Evolutionary conservation across 2,797 vertebrate genomes (phyloP).

Genomic region (Hyperoplus immaculatus): DNA sequence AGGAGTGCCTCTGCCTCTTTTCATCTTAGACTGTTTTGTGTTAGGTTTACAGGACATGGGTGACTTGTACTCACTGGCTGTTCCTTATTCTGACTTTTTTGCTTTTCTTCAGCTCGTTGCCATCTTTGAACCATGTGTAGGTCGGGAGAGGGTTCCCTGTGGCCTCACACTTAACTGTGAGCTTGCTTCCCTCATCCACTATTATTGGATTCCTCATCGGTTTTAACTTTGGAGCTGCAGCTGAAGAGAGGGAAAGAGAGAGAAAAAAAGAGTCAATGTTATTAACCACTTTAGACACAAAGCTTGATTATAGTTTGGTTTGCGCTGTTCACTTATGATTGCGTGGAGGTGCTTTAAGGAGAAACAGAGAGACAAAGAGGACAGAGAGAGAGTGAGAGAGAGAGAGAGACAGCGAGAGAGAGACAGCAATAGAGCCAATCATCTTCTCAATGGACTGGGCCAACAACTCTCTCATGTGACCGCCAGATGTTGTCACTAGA

Average conservation of each 20-base stretch:
- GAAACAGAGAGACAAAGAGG: constrained; percentile 39
- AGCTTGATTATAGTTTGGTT: constrained; percentile 35
- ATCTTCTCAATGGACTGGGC: constrained; percentile 53
- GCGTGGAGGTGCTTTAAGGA: constrained; percentile 37
- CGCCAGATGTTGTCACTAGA: constrained; percentile 82
- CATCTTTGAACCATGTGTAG: constrained; percentile 98
- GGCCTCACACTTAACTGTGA: constrained; percentile 94
- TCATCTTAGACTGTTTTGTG: constrained; percentile 9
- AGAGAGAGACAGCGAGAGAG: constrained; percentile 37
- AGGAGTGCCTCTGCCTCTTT: constrained; percentile 19
- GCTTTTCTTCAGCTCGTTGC: constrained; percentile 93
- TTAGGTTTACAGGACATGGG: constrained; percentile 22
- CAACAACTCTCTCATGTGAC: constrained; percentile 77
- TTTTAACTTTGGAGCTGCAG: constrained; percentile 92
- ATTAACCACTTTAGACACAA: constrained; percentile 25
- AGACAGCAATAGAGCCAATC: constrained; percentile 34
- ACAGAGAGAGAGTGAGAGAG: constrained; percentile 25
- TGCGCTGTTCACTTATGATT: constrained; percentile 15
- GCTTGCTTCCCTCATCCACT: constrained; percentile 90
- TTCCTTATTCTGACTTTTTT: constrained; percentile 92
- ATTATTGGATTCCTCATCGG: constrained; percentile 90
- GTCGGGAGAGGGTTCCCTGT: constrained; percentile 90
- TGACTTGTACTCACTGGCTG: constrained; percentile 87
- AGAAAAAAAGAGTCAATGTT: constrained; percentile 27
- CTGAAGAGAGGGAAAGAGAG: constrained; percentile 69